Conservation (phyloP, 92 coral and sea anemone genomes). For the Siderastrea radians region DNA sequence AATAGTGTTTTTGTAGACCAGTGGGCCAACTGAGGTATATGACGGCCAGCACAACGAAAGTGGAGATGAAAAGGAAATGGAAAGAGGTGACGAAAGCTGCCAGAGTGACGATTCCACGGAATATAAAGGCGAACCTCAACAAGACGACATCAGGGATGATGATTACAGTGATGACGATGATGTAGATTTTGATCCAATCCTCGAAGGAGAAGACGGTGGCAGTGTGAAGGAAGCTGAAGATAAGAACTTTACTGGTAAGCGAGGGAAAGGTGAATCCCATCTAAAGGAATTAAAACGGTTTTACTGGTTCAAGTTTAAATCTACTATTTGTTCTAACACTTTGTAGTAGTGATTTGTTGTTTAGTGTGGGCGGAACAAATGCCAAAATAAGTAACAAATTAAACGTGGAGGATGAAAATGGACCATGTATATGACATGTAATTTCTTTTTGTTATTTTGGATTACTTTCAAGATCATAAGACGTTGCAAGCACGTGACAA, state of each 20-base stretch:
- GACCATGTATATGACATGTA: no score
- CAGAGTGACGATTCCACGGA: constrained; percentile 15
- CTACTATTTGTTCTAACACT: no score
- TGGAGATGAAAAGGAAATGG: constrained; percentile 8
- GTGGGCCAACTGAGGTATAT: constrained; percentile 3
- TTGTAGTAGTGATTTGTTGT: no score
- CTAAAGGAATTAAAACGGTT: not conserved
- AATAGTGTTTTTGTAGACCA: not conserved
- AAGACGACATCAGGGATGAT: not conserved
- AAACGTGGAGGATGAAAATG: no score
- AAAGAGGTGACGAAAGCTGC: not conserved
- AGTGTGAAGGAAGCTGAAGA: not conserved
- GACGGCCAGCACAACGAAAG: not conserved
- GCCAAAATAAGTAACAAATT: no score
- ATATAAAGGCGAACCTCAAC: not conserved
- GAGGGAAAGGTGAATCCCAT: no score
- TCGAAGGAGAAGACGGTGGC: constrained; percentile 10
- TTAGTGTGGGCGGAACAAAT: no score
- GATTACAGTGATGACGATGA: not conserved
- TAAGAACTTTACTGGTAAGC: not conserved
- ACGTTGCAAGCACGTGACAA: not conserved
- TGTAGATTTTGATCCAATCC: constrained; percentile 7
- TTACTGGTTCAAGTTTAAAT: not conserved
- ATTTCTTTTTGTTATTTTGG: not conserved
- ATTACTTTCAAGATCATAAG: constrained; percentile 4